phyloP scores from a whole-genome alignment of 2,888 invertebrate genomes.

The Dynastes tityus region DNA sequence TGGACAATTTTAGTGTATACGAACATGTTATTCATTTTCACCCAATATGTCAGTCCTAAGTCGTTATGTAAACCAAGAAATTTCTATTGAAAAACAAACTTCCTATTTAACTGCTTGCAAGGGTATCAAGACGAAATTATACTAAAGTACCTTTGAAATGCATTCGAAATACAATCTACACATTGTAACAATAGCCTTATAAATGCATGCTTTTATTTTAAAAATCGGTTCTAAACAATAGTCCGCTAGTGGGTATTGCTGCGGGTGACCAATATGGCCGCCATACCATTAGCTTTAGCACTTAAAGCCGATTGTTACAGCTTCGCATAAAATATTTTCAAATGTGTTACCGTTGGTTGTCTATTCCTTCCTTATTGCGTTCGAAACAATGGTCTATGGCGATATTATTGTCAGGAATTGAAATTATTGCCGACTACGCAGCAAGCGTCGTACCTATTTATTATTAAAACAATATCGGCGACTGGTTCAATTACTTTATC shows the following conservation, averaged over 20 bases:
- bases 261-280: not conserved
- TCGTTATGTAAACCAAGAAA: too few relatives aligned
- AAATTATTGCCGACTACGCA: not conserved
- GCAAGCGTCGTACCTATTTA: not conserved
- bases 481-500: conserved; percentile 13
- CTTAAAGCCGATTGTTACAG: conserved; percentile 9
- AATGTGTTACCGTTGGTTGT: conserved; percentile 24
- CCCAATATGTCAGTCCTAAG: too few relatives aligned
- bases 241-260: not conserved
- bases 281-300: not conserved
- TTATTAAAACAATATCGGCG: conserved; percentile 4
- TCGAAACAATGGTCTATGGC: conserved; percentile 1
- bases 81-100: too few relatives aligned
- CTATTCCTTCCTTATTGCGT: conserved; percentile 34
- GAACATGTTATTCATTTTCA: too few relatives aligned
- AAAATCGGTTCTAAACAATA: conserved; percentile 1
- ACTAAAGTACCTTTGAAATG: too few relatives aligned
- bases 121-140: too few relatives aligned
- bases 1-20: too few relatives aligned
- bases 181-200: too few relatives aligned
- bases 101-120: too few relatives aligned
- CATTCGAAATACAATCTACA: too few relatives aligned
- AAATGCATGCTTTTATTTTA: not conserved
- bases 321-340: conserved; percentile 1
- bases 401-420: conserved; percentile 12